A percentile compares a stretch with the other conserved stretches of the same genome.
phyloP scores from a whole-genome alignment of 2,797 vertebrate species.

The Arremon brunneinucha region DNA sequence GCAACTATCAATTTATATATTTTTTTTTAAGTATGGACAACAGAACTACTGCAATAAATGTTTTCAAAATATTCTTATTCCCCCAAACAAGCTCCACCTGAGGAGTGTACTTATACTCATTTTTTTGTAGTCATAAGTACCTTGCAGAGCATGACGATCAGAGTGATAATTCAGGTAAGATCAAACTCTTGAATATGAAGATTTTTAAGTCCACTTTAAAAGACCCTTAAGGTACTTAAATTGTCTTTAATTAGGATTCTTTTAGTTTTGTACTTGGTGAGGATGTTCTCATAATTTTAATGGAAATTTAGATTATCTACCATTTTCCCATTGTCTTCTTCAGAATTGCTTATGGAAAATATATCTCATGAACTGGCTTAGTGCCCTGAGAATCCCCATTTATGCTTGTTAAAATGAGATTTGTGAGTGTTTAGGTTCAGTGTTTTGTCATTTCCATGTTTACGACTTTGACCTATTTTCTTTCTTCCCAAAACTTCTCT shows the following conservation, averaged over 20 bases:
- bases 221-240: not conserved
- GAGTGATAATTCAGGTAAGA: slow-evolving; percentile 34
- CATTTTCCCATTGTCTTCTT: not conserved
- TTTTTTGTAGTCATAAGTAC: slow-evolving; percentile 6
- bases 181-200: slow-evolving; percentile 7
- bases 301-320: not conserved
- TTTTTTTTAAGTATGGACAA: not conserved
- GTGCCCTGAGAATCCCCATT: not conserved
- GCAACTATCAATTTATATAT: not conserved
- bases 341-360: not conserved
- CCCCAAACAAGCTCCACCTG: not conserved
- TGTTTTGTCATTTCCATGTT: not conserved
- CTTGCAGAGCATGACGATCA: slow-evolving; percentile 17
- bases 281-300: not conserved
- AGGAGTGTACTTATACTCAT: not conserved
- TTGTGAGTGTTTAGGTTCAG: not conserved
- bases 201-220: slow-evolving; percentile 6
- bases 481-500: not conserved
- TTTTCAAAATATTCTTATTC: not conserved
- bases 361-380: not conserved
- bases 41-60: not conserved
- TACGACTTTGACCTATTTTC: not conserved
- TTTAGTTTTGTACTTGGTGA: not conserved
- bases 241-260: not conserved
- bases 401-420: not conserved